These are phyloP conservation scores for Pristionchus mayeri DNA, from an alignment of 2,888 invertebrate species.

Conservation along the genomic window DNA sequence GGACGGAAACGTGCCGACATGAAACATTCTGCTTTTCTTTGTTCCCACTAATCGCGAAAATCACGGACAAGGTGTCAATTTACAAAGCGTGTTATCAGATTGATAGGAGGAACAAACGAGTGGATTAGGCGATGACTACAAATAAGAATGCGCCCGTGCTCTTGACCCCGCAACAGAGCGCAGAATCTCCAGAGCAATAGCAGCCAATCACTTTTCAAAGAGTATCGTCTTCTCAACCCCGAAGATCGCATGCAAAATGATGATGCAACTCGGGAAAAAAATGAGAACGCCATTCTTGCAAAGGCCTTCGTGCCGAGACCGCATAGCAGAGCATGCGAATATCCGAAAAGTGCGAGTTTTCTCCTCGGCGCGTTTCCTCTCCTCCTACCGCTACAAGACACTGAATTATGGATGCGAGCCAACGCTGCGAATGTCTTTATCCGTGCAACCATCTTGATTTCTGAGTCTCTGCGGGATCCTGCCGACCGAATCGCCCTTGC, in stretches of 20 bases:
- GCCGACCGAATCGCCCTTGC: not conserved
- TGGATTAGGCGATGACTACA: conserved; percentile 17
- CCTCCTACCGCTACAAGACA: not conserved
- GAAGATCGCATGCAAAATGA: too few species aligned
- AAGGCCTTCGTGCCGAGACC: not conserved
- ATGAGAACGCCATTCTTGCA: not conserved
- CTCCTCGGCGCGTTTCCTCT: not conserved
- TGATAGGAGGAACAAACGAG: conserved; percentile 13
- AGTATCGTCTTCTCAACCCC: too few species aligned
- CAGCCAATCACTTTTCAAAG: too few species aligned
- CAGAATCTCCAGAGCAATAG: too few species aligned
- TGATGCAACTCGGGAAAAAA: too few species aligned
- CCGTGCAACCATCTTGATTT: conserved; percentile 39
- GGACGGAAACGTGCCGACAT: too few species aligned
- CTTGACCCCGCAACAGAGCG: too few species aligned
- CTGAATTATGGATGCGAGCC: conserved; percentile 36
- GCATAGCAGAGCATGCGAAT: conserved; percentile 27
- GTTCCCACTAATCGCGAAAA: too few species aligned
- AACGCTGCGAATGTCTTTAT: conserved; percentile 9
- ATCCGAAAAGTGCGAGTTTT: conserved; percentile 37
- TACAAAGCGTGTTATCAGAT: conserved; percentile 28
- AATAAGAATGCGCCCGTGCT: too few species aligned
- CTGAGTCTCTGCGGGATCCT: conserved; percentile 28
- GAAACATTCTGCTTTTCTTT: too few species aligned
- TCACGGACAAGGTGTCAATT: not conserved